Evolutionary conservation across 2,888 invertebrate species (phyloP), one percentile per base, ranked within the genome.

Genomic region (Polydrusus pterygomalis): DNA sequence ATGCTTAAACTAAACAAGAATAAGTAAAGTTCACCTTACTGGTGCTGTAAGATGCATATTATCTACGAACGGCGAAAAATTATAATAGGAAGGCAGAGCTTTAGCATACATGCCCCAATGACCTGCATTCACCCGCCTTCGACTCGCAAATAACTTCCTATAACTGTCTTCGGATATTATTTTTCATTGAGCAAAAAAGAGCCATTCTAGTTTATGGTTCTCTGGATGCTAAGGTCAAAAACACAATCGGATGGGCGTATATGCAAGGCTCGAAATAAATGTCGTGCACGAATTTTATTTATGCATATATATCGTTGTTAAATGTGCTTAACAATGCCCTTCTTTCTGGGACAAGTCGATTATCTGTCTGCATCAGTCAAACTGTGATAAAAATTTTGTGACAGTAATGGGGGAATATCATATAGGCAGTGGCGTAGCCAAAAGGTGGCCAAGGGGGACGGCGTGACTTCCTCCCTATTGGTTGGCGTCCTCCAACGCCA

Each of bases 231-330:
- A 69, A 74, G 74, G 74, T 74, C 74, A 74, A 54, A 54, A 40
- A 74, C 51, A 74, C 74, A 74, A 74, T 74, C 74, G 74, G 74
- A 69, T 74, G 74, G 74, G 74, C 74, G 74, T 74, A 74, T 69
- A 74, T 74, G 74, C 72, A 65, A 68, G 43, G 54, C 25, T 60
- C 40, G 56, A 68, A 68, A 68, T 68, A 72, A 72, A 72, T 72
- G 72, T 72, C 72, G 54, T 65, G 72, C 54, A 65, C 72, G 72
- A 58, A 64, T 72, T 72, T 72, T 72, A 72, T 72, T 64, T 72
- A 72, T 72, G 72, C 56, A 72, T 65, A 72, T 72, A 63, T 72
- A 72, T 72, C 20, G 65, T 56, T 51, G 70, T 51, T 70, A 70
- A 54, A 70, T 70, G 63, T 17, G 68, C 49, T 74, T 51, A 67